These are phyloP conservation scores for Capreolus pygargus DNA, from an alignment of 2,113 vertebrate genomes.

Conservation along the genomic window DNA sequence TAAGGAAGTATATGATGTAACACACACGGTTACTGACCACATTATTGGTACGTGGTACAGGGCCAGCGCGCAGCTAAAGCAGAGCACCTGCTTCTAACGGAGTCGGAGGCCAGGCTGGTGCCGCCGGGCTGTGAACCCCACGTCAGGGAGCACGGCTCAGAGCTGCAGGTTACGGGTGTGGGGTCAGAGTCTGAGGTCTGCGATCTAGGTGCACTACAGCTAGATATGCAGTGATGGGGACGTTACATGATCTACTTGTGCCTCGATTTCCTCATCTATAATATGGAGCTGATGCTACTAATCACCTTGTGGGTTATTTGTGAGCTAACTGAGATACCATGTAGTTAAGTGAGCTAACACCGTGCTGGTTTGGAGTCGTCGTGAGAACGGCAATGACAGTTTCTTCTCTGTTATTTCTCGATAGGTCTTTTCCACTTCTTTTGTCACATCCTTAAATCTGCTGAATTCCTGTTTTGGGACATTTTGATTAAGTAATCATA, in stretches of 20 bases:
- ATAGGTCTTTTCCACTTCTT: background rate
- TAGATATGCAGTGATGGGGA: background rate
- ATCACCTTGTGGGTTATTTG: background rate
- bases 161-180: background rate
- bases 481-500: background rate
- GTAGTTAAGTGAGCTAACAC: background rate
- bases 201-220: background rate
- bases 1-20: background rate
- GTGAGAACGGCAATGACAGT: background rate
- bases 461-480: background rate
- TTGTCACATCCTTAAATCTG: background rate
- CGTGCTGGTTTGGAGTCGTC: background rate
- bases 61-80: background rate
- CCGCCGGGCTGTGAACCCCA: fast-evolving
- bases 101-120: background rate
- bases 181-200: background rate
- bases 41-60: background rate
- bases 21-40: background rate
- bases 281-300: background rate
- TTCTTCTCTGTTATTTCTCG: background rate
- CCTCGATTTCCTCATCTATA: background rate
- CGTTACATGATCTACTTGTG: background rate
- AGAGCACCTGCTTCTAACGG: fast-evolving
- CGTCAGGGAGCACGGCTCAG: background rate
- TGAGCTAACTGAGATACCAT: background rate